phyloP scores from a whole-genome alignment of 1,140 invertebrate genomes.

The Subanguina moxae region DNA sequence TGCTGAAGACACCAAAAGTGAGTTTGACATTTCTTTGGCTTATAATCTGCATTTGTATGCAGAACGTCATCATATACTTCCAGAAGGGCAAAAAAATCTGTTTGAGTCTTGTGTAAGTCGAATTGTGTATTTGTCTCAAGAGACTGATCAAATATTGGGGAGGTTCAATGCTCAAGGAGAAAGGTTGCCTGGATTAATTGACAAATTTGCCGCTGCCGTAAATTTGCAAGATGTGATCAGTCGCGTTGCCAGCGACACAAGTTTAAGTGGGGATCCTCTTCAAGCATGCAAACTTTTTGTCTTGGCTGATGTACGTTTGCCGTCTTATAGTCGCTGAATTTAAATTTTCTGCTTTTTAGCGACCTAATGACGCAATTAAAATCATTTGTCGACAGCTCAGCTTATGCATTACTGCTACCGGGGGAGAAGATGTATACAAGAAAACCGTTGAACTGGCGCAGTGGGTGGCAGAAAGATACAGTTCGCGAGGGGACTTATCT shows the following conservation, averaged over 20 bases:
- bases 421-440: not conserved
- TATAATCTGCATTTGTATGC: too few species aligned
- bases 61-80: too few species aligned
- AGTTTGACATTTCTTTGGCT: not conserved
- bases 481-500: constrained; percentile 10
- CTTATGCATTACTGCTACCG: constrained; percentile 11
- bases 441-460: constrained; percentile 31
- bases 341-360: constrained; percentile 24
- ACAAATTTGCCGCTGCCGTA: constrained; percentile 31
- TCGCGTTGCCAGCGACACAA: constrained; percentile 33
- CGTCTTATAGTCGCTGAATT: not conserved
- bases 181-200: constrained; percentile 43
- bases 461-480: constrained; percentile 33
- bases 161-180: constrained; percentile 31
- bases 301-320: constrained; percentile 31
- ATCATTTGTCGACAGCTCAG: constrained; percentile 22
- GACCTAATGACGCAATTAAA: constrained; percentile 36
- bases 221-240: constrained; percentile 36
- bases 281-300: constrained; percentile 35
- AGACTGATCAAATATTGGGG: constrained; percentile 46
- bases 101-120: constrained; percentile 57
- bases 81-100: constrained; percentile 42
- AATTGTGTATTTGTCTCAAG: constrained; percentile 42
- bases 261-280: constrained; percentile 32
- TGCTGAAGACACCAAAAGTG: constrained; percentile 8